phyloP scores from a whole-genome alignment of 1,140 invertebrate species.

The Muscidifurax raptorellus region DNA sequence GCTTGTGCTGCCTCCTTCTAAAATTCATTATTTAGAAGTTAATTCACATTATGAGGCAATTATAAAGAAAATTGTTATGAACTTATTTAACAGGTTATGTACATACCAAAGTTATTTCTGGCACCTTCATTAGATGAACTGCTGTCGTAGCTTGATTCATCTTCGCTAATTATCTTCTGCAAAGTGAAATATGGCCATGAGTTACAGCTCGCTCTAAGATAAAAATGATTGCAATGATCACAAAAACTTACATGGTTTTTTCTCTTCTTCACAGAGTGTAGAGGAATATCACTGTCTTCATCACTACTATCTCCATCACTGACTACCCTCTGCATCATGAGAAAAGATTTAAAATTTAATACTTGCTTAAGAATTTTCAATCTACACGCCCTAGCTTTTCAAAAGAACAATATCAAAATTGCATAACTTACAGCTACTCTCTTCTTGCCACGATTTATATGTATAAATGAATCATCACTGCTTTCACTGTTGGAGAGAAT shows the following conservation, averaged over 20 bases:
- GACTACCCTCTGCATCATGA: constrained; percentile 56
- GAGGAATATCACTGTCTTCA: constrained; percentile 67
- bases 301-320: constrained; percentile 69
- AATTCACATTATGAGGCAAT: not conserved
- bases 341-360: constrained; percentile 19
- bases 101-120: constrained; percentile 33
- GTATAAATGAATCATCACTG: constrained; percentile 67
- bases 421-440: constrained; percentile 61
- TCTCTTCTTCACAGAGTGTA: constrained; percentile 61
- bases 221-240: constrained; percentile 11
- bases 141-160: constrained; percentile 64
- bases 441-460: constrained; percentile 59
- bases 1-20: constrained; percentile 59
- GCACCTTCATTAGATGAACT: constrained; percentile 35
- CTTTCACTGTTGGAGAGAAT: constrained; percentile 66
- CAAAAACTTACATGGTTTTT: constrained; percentile 64
- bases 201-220: not conserved
- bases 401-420: not conserved
- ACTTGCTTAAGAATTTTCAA: not conserved
- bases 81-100: not conserved
- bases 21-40: not conserved
- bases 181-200: constrained; percentile 41
- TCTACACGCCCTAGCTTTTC: not conserved
- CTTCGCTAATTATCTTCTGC: constrained; percentile 67
- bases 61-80: not conserved